Evolutionary conservation across 2,888 invertebrate genomes (phyloP).

Genomic region (Augochlorella aurata): DNA sequence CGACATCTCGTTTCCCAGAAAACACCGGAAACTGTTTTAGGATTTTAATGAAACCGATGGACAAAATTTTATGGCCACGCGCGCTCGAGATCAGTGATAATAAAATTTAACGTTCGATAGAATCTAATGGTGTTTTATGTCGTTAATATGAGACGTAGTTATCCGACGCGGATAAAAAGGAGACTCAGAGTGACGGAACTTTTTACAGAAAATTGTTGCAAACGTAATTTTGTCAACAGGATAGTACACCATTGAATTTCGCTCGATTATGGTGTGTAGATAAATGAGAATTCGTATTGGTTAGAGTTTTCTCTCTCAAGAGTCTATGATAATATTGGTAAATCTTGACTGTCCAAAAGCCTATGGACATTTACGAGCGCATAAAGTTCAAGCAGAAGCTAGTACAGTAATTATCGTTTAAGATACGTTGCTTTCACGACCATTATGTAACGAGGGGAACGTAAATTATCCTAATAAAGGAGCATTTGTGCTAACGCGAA

Average conservation of each 20-base stretch:
- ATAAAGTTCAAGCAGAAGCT: background rate
- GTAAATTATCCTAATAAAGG: conserved; percentile 1
- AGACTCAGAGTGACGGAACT: too few species aligned
- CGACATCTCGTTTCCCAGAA: background rate
- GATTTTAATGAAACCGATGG: background rate
- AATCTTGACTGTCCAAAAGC: background rate
- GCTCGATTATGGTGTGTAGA: too few species aligned
- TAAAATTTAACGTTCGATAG: background rate
- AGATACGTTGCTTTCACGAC: background rate
- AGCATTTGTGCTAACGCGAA: background rate
- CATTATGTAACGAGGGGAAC: conserved; percentile 7
- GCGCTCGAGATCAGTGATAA: background rate
- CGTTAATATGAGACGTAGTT: too few species aligned
- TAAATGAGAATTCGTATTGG: too few species aligned
- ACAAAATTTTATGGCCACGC: background rate
- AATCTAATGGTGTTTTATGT: background rate
- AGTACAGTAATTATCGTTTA: background rate
- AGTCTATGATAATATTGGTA: background rate
- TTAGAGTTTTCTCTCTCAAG: too few species aligned
- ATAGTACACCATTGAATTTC: too few species aligned
- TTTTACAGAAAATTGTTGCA: too few species aligned
- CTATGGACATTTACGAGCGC: background rate
- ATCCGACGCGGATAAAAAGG: too few species aligned
- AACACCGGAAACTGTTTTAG: background rate
- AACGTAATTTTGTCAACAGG: too few species aligned